Percentiles rank a stretch among this genome's conserved stretches.
phyloP scores from a whole-genome alignment of 2,888 invertebrate species.

The Epinotia ramella region DNA sequence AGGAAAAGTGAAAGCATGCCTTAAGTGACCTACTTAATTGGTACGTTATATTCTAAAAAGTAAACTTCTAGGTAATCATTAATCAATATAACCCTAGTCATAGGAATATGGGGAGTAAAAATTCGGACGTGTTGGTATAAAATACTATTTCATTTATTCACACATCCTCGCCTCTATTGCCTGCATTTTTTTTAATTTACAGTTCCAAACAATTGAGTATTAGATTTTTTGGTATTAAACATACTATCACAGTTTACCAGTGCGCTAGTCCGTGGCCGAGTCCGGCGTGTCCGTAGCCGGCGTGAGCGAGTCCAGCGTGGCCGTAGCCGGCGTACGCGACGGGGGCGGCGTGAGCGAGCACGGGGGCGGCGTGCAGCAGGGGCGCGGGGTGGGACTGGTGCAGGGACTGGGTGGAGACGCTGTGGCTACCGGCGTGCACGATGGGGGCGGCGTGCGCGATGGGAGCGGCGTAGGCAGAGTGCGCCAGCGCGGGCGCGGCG shows the following conservation, averaged over 20 bases:
- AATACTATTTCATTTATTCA: constrained; percentile 47
- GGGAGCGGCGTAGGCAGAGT: constrained; percentile 47
- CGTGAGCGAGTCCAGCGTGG: constrained; percentile 39
- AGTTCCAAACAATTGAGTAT: constrained; percentile 47
- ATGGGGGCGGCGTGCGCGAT: constrained; percentile 47
- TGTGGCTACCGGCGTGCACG: constrained; percentile 26
- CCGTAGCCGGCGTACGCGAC: constrained; percentile 41
- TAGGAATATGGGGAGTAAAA: constrained; percentile 25
- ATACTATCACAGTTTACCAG: constrained; percentile 49
- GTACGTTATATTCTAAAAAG: too few species aligned
- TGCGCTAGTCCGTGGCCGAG: constrained; percentile 43
- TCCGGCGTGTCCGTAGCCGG: constrained; percentile 1
- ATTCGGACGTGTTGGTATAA: constrained; percentile 24
- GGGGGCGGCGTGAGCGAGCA: constrained; percentile 49
- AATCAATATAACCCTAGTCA: not conserved
- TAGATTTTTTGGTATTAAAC: constrained; percentile 46
- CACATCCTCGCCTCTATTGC: constrained; percentile 49
- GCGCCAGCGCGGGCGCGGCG: constrained; percentile 49
- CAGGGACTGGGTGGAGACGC: constrained; percentile 21
- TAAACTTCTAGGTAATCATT: too few species aligned
- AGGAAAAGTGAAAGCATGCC: too few species aligned
- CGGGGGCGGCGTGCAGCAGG: constrained; percentile 51
- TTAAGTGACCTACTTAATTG: too few species aligned
- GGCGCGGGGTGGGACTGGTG: constrained; percentile 32
- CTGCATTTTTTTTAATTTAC: constrained; percentile 45